Evolutionary conservation across 2,888 invertebrate genomes (phyloP), one percentile per base, ranked within the genome.

Genomic region (Rambutsinella grinnellia): DNA sequence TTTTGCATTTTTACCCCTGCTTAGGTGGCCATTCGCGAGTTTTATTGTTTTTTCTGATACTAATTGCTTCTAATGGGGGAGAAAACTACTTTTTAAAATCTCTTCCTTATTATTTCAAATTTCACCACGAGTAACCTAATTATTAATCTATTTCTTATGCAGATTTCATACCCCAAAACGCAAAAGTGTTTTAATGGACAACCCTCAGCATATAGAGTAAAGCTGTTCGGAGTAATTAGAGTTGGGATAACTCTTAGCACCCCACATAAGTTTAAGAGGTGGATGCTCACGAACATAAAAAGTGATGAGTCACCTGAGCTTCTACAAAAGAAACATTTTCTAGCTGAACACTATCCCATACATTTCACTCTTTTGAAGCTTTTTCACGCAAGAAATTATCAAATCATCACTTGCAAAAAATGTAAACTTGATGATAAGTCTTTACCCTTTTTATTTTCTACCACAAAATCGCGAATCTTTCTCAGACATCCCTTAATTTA

Each of bases 271-370:
- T n/a, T n/a, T n/a, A n/a, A n/a, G n/a, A n/a, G n/a, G n/a, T n/a
- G n/a, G n/a, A n/a, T n/a, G n/a, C n/a, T n/a, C n/a, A n/a, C n/a
- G n/a, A n/a, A n/a, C n/a, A n/a, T n/a, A n/a, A n/a, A 36, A 36
- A 36, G 36, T 36, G 36, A 36, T 36, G 36, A 36, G 36, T 36
- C 36, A 36, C 36, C 36, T 36, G 13, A 8, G 5, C 13, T 36
- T 36, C 13, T 36, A 36, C 5, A 36, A 36, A 36, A 36, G 13
- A 36, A 36, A 13, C 13, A 13, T 36, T 36, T 36, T 36, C 13
- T 13, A 36, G 36, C n/a, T n/a, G 13, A 36, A 60, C 60, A 68
- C 51, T 68, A 68, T 68, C 68, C 68, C 68, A 68, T 60, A 57
- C 67, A 67, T 54, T 51, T 19, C 15, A 49, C 6, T 13, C 5